Evolutionary conservation across 30 jellyfish, hydroid and myxozoan species (phyloP).

Genomic region (Phacellophora camtschatica): DNA sequence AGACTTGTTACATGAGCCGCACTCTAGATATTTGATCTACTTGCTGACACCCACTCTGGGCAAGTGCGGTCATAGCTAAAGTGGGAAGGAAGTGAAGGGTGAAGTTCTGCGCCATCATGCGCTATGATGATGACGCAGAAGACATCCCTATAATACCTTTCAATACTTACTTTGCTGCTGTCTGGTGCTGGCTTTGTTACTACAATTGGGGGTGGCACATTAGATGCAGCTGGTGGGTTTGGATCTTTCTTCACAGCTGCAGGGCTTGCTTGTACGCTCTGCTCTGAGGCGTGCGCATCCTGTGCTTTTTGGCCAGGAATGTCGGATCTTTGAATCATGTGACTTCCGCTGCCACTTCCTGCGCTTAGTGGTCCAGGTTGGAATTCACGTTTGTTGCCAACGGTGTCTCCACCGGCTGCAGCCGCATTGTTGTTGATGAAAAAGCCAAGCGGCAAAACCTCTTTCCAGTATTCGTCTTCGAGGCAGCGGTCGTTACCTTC

Average conservation of each 20-base stretch:
- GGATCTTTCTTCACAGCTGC: constrained; percentile 37
- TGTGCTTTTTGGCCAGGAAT: constrained; percentile 64
- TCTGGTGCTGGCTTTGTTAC: constrained; percentile 26
- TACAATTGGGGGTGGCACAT: constrained; percentile 28
- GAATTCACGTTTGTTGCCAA: constrained; percentile 37
- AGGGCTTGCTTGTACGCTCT: constrained; percentile 43
- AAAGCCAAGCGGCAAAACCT: constrained; percentile 78
- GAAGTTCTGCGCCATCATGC: no score
- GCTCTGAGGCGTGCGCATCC: constrained; percentile 57
- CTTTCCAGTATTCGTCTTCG: constrained; percentile 63
- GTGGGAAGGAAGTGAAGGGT: no score
- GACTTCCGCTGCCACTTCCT: constrained; percentile 67
- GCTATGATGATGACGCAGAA: no score
- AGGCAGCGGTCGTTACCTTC: constrained; percentile 38
- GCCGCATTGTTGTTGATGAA: constrained; percentile 74
- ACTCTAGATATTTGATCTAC: no score
- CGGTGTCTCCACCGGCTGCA: constrained; percentile 57
- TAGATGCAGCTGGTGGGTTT: constrained; percentile 38
- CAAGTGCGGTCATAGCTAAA: no score
- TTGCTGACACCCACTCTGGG: no score
- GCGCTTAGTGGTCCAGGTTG: constrained; percentile 40
- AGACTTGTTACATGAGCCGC: no score
- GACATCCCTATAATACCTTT: no score
- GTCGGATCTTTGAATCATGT: constrained; percentile 51
- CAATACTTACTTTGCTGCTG: constrained; percentile 10